Percentiles rank a stretch among this genome's conserved stretches.
These are phyloP conservation scores for Tribolium madens DNA, from an alignment of 1,140 invertebrate genomes.

Conservation along the genomic window DNA sequence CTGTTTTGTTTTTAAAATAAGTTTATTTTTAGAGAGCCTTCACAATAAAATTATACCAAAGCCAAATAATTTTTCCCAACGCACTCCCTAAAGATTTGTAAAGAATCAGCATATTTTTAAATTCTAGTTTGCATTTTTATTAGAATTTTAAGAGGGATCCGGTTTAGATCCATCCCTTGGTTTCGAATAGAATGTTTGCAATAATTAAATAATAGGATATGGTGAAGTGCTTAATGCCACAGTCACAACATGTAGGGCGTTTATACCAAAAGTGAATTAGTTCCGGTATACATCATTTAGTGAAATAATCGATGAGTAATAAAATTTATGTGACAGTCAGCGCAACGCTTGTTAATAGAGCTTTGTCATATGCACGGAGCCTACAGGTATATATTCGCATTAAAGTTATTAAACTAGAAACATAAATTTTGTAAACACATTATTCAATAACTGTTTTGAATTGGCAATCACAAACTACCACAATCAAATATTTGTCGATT, in stretches of 20 bases:
- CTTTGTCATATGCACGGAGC: conserved; percentile 19
- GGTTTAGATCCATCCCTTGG: background rate
- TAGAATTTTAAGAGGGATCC: conserved; percentile 33
- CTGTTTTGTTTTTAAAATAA: background rate
- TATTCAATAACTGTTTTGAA: background rate
- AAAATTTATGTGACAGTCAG: conserved; percentile 21
- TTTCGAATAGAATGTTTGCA: background rate
- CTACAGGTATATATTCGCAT: conserved; percentile 27
- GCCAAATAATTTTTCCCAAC: conserved; percentile 29
- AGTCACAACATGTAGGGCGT: background rate
- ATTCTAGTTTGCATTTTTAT: conserved; percentile 46
- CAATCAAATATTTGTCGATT: too few relatives aligned
- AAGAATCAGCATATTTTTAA: conserved; percentile 47
- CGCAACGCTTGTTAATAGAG: conserved; percentile 22
- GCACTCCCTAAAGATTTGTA: conserved; percentile 1
- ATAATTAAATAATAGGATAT: background rate
- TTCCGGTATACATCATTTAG: conserved; percentile 14
- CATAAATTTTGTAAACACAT: conserved; percentile 4
- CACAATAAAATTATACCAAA: conserved; percentile 32
- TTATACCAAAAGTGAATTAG: conserved; percentile 17
- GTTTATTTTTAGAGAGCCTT: background rate
- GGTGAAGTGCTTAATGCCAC: background rate
- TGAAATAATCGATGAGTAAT: conserved; percentile 22
- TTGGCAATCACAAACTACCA: background rate
- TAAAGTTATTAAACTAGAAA: conserved; percentile 16